phyloP scores from a whole-genome alignment of 1,140 invertebrate genomes.

The Hydropsyche tenuis region DNA sequence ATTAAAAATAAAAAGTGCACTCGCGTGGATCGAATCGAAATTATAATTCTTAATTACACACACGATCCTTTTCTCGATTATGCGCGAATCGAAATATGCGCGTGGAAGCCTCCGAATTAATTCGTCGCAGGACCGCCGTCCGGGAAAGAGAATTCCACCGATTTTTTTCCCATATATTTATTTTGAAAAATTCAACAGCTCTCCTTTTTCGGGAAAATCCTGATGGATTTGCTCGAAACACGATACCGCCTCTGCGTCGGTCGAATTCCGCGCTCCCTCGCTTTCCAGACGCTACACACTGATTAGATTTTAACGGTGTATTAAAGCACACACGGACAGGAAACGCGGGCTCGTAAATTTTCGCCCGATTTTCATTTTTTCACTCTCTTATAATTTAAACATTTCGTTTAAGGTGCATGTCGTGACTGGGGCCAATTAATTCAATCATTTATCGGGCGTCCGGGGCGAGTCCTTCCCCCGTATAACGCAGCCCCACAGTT shows the following conservation, averaged over 20 bases:
- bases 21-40: not conserved
- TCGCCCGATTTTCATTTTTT: not conserved
- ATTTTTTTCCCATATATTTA: no score
- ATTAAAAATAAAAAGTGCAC: not conserved
- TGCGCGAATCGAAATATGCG: not conserved
- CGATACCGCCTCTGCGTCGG: no score
- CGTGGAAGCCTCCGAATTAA: no score
- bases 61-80: not conserved
- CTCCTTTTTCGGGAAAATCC: not conserved
- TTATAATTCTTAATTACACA: not conserved
- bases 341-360: slow-evolving; percentile 6
- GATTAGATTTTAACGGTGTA: not conserved
- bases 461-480: not conserved
- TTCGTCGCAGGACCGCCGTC: no score
- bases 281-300: no score
- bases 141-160: no score
- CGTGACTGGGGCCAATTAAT: slow-evolving; percentile 23
- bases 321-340: slow-evolving; percentile 1
- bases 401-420: slow-evolving; percentile 6
- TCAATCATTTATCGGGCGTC: slow-evolving; percentile 10
- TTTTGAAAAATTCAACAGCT: no score
- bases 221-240: slow-evolving; percentile 12
- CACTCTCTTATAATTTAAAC: slow-evolving; percentile 16
- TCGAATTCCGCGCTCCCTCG: no score
- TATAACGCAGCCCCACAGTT: not conserved